A percentile compares a stretch with the other conserved stretches of the same genome.
Conservation (phyloP, 2,113 vertebrate genomes). For the Recurvirostra avosetta region DNA sequence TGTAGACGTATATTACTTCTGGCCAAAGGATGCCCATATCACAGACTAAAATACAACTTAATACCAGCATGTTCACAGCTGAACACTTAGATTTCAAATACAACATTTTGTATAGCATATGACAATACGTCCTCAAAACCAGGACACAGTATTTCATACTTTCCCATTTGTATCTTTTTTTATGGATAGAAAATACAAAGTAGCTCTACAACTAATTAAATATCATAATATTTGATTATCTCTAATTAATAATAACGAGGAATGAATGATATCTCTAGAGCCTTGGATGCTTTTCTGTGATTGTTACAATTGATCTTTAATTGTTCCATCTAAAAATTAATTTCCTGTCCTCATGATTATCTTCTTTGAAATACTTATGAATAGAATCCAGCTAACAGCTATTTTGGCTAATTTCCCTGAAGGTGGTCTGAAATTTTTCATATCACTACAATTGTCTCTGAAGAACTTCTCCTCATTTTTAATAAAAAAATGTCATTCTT, state of each 20-base stretch:
- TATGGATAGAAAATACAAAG: not conserved
- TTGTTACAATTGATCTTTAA: constrained; percentile 23
- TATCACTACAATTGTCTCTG: not conserved
- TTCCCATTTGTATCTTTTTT: not conserved
- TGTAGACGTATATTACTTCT: not conserved
- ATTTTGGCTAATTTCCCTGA: constrained; percentile 11
- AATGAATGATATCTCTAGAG: not conserved
- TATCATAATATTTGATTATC: not conserved
- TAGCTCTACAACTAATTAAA: not conserved
- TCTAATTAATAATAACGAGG: constrained; percentile 8
- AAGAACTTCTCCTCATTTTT: not conserved
- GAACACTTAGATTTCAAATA: not conserved
- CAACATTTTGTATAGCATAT: not conserved
- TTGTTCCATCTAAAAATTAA: constrained; percentile 35
- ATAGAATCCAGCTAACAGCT: not conserved
- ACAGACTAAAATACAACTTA: not conserved
- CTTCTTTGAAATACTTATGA: not conserved
- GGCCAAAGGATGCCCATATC: not conserved
- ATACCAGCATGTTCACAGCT: not conserved
- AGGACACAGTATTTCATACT: not conserved
- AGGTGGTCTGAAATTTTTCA: not conserved
- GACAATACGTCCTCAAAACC: not conserved
- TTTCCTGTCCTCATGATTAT: constrained; percentile 6
- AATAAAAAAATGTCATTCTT: not conserved
- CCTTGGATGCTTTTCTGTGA: not conserved